Percentiles rank a stretch among this genome's conserved stretches.
These are phyloP conservation scores for Nineta flava DNA, from an alignment of 2,888 invertebrate species.

Conservation along the genomic window DNA sequence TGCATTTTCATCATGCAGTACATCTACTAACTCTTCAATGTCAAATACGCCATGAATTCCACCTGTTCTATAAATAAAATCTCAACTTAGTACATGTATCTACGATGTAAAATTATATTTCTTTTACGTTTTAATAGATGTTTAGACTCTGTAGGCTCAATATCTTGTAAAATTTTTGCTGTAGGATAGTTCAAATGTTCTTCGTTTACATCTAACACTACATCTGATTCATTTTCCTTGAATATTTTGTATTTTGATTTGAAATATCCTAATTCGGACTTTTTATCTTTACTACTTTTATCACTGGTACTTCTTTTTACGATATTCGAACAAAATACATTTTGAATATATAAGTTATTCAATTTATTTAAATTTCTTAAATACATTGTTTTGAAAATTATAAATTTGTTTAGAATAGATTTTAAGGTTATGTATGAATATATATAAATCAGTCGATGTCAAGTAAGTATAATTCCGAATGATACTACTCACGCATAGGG, in stretches of 20 bases:
- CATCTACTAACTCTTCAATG: conserved; percentile 64
- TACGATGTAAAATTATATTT: conserved; percentile 27
- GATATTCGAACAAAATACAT: too few relatives aligned
- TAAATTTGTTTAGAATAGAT: too few relatives aligned
- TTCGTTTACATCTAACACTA: conserved; percentile 60
- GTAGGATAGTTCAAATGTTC: conserved; percentile 29
- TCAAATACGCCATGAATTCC: conserved; percentile 77
- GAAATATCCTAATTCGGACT: conserved; percentile 26
- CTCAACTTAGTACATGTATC: not conserved
- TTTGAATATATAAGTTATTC: too few relatives aligned
- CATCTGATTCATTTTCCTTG: conserved; percentile 47
- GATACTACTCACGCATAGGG: too few relatives aligned
- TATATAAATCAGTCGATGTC: too few relatives aligned
- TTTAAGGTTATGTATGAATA: too few relatives aligned
- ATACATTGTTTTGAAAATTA: too few relatives aligned
- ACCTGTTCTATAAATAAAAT: conserved; percentile 34
- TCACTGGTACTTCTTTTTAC: too few relatives aligned
- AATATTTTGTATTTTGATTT: conserved; percentile 51
- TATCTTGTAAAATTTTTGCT: conserved; percentile 39
- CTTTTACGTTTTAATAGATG: conserved; percentile 28
- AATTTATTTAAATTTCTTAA: too few relatives aligned
- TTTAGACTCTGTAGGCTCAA: conserved; percentile 13
- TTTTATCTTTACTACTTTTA: not conserved
- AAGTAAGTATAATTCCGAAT: too few relatives aligned
- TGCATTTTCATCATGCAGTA: conserved; percentile 62